Base-by-base conservation (phyloP, 2,797 vertebrate genomes). In the Tolypeutes matacus region DNA sequence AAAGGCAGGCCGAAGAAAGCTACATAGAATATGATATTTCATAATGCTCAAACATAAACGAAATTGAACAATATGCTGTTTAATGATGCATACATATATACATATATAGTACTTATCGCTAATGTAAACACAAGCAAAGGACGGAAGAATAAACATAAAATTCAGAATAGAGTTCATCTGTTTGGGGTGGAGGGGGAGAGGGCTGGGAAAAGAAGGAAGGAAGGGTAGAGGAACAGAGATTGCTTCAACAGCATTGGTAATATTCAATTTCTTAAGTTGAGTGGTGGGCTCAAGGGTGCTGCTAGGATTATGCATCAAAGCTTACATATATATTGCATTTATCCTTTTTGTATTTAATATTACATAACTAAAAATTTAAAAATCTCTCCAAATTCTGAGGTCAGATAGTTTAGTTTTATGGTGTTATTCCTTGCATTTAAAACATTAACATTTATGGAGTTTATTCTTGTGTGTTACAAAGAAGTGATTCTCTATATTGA, bases 71-170 rank as follows among this genome's bases (percentile, higher is more conserved):
- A 42, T 58, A 78, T 27, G 0, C 49, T 77, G 5, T 73, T 56
- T 56, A 87, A 72, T 34, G 29, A 62, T 39, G 64, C 7, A 49
- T 39, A 62, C 56, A 36, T 46, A 34, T 31, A 53, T 39, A 70
- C 65, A 46, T 46, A 34, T 36, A 60, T 46, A 58, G 3, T 51
- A 85, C 46, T 69, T 89, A 90, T 94, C 49, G 39, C 36, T 81
- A 89, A 84, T 39, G 42, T 7, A 46, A 84, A 75, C 23, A 85
- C 27, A 91, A 49, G 31, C 18, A 87, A 92, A 72, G 27, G 31
- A 85, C 86, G 12, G 29, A 85, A 90, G 9, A 23, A 69, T 53
- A 89, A 75, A 85, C 39, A 86, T 88, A 39, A 89, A 67, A 86
- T 81, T 92, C 60, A 64, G 31, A 0, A 70, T 65, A 69, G 20